Evolutionary conservation across 2,113 vertebrate genomes (phyloP).

Genomic region (Mastomys coucha): DNA sequence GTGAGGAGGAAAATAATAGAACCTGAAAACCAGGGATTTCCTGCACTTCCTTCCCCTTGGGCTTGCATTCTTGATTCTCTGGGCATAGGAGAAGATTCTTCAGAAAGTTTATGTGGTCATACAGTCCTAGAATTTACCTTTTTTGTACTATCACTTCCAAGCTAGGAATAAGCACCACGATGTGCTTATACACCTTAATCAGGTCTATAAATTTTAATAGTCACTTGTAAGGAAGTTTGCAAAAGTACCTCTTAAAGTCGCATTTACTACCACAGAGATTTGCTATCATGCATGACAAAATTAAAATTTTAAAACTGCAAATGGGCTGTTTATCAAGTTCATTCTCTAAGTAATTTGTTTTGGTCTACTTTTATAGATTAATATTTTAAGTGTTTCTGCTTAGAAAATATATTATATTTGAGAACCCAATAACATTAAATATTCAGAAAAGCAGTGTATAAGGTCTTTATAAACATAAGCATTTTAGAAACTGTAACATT

Average conservation of each 20-base stretch:
- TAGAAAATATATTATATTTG: not conserved
- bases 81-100: not conserved
- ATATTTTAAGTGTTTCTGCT: not conserved
- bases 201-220: not conserved
- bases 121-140: not conserved
- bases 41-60: not conserved
- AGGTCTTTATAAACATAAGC: not conserved
- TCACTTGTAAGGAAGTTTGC: not conserved
- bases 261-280: not conserved
- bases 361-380: not conserved
- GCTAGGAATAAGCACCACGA: not conserved
- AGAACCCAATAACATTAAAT: not conserved
- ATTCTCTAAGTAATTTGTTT: not conserved
- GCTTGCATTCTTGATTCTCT: not conserved
- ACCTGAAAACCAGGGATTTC: not conserved
- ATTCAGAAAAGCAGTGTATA: not conserved
- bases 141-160: not conserved
- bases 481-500: not conserved
- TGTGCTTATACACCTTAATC: not conserved
- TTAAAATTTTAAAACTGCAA: not conserved
- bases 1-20: not conserved
- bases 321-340: not conserved
- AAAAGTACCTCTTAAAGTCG: not conserved
- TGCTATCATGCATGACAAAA: not conserved
- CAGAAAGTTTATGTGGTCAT: not conserved